Conservation (phyloP, 2,888 invertebrate species). For the Ochropleura leucogaster region DNA sequence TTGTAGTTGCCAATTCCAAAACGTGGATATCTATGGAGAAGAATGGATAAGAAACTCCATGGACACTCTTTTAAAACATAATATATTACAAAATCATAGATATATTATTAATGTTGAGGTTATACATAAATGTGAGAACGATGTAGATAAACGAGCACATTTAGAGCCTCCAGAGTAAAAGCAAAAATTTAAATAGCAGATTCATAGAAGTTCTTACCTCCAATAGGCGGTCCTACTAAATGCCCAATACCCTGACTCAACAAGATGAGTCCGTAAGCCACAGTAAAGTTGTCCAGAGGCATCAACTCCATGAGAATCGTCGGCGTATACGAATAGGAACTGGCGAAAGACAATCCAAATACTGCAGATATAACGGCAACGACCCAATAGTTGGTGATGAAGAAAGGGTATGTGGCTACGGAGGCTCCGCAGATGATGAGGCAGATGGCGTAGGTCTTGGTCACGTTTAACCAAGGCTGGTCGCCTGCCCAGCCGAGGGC, state of each 20-base stretch:
- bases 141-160: too few species aligned
- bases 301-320: slow-evolving; percentile 97
- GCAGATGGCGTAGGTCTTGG: slow-evolving; percentile 95
- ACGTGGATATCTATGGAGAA: too few species aligned
- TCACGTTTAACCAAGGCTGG: slow-evolving; percentile 95
- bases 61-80: too few species aligned
- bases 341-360: slow-evolving; percentile 97
- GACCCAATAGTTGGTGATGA: slow-evolving; percentile 87
- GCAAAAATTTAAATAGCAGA: too few species aligned
- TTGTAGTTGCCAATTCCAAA: too few species aligned
- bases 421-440: slow-evolving; percentile 92
- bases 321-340: slow-evolving; percentile 97
- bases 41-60: too few species aligned
- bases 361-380: slow-evolving; percentile 90
- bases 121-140: too few species aligned
- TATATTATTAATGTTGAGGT: too few species aligned
- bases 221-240: slow-evolving; percentile 97
- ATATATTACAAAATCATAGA: too few species aligned
- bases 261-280: slow-evolving; percentile 96
- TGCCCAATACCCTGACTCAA: slow-evolving; percentile 98
- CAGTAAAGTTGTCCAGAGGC: slow-evolving; percentile 97
- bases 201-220: slow-evolving; percentile 90
- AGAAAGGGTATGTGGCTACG: slow-evolving; percentile 91
- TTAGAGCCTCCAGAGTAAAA: too few species aligned
- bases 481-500: slow-evolving; percentile 97